Conservation (phyloP, 2,888 invertebrate species). For the Drosophila recens region DNA sequence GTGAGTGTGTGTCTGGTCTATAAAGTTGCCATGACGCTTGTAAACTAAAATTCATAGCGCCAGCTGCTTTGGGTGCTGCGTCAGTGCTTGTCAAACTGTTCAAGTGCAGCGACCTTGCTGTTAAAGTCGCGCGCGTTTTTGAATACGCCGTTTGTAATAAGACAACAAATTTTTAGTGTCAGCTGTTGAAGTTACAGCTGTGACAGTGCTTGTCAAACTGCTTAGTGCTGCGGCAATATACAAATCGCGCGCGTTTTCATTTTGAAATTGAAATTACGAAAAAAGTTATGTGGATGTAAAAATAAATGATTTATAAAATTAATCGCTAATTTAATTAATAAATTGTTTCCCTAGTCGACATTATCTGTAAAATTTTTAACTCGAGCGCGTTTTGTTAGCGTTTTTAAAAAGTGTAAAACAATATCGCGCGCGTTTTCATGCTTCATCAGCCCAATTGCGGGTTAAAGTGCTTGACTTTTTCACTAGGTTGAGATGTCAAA, state of each 20-base stretch:
- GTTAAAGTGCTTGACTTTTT: background rate
- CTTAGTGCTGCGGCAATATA: no score
- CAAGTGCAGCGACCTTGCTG: slow-evolving; percentile 4
- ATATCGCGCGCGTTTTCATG: background rate
- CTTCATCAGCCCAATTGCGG: background rate
- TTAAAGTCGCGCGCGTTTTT: slow-evolving; percentile 15
- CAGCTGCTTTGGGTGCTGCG: slow-evolving; percentile 16
- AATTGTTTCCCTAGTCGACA: no score
- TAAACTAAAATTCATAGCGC: slow-evolving; percentile 32
- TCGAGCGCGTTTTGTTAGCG: slow-evolving; percentile 13
- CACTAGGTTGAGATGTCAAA: background rate
- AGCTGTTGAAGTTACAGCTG: slow-evolving; percentile 23
- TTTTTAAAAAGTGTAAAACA: background rate
- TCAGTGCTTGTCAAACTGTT: slow-evolving; percentile 30
- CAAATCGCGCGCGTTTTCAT: slow-evolving; percentile 2
- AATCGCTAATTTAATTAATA: no score
- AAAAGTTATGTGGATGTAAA: no score
- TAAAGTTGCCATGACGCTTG: slow-evolving; percentile 45
- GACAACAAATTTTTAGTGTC: background rate
- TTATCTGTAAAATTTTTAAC: background rate
- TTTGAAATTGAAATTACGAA: no score
- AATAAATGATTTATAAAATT: no score
- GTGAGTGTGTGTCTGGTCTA: slow-evolving; percentile 8
- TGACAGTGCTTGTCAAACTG: slow-evolving; percentile 20
- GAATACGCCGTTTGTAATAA: background rate